Evolutionary conservation across 2,797 vertebrate species (phyloP), one percentile per base, ranked within the genome.

Genomic region (Enteromius paludinosus): DNA sequence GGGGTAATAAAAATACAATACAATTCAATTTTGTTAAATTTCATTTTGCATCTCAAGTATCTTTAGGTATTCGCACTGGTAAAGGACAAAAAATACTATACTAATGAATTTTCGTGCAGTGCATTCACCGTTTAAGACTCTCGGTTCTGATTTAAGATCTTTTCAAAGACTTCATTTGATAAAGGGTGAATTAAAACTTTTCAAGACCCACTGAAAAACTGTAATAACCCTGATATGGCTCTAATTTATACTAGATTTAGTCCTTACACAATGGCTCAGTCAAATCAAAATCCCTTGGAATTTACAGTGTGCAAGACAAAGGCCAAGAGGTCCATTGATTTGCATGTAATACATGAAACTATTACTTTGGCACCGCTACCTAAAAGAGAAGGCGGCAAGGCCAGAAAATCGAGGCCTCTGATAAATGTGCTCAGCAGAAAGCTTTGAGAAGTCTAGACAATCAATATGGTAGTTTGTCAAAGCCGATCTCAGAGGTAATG

Each of bases 401-500:
- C 89, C 86, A 86, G 90, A 92, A 97, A 97, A 97, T 96, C 95
- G 95, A 94, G 95, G 91, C 91, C 88, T 92, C 89, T 94, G 90
- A 96, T 98, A 96, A 97, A 96, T 94, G 95, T 95, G 95, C 94
- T 93, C 87, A 95, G 95, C 93, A 94, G 94, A 94, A 94, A 89
- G 95, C 92, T 94, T 93, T 89, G 93, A 93, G 91, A 90, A 80
- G 90, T 86, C 78, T 91, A 90, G 87, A 90, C 89, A 92, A 98
- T 99, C 98, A 95, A 99, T 98, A 96, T 90, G 89, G 96, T 93
- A 96, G 94, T 98, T 98, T 98, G 97, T 98, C 97, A 98, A 92
- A 87, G 92, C 91, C 89, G 92, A 89, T 95, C 95, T 96, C 95
- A n/a, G 88, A 96, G 94, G 95, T 94, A 93, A 41, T 73, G 78